Conservation (phyloP, 2,797 vertebrate genomes). For the Sebastolobus altivelis region DNA sequence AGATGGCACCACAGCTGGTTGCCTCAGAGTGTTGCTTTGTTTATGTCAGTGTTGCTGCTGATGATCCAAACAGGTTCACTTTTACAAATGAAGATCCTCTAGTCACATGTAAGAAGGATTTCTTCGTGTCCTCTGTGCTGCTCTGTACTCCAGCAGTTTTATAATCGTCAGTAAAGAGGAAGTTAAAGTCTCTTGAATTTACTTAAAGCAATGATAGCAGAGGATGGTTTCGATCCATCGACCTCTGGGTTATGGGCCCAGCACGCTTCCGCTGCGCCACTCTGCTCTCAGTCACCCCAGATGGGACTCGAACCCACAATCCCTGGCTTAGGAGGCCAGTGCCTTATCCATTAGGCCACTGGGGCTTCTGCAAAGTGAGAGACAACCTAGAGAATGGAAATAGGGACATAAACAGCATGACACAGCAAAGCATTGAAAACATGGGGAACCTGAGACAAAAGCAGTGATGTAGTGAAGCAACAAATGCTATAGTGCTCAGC, state of each 20-base stretch:
- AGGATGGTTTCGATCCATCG: slow-evolving; percentile 89
- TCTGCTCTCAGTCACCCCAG: slow-evolving; percentile 78
- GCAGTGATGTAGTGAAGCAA: not conserved
- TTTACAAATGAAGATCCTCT: not conserved
- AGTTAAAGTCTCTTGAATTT: too few relatives aligned
- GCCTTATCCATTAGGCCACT: slow-evolving; percentile 78
- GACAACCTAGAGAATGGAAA: not conserved
- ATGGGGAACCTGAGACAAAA: not conserved
- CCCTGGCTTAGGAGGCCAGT: slow-evolving; percentile 84
- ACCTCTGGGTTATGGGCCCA: slow-evolving; percentile 89
- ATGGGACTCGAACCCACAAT: slow-evolving; percentile 83
- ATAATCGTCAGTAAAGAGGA: too few relatives aligned
- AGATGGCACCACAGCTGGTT: not conserved
- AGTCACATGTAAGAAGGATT: not conserved
- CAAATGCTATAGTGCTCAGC: not conserved
- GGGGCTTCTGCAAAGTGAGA: not conserved
- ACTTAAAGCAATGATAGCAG: slow-evolving; percentile 67
- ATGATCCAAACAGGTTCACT: not conserved
- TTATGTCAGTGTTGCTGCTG: not conserved
- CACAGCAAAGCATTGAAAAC: not conserved
- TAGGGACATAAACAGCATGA: not conserved
- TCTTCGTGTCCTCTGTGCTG: not conserved
- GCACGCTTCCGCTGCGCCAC: slow-evolving; percentile 89
- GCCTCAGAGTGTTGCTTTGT: not conserved
- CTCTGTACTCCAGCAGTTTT: too few relatives aligned